A percentile compares a stretch with the other conserved stretches of the same genome.
These are phyloP conservation scores for Aphidius gifuensis DNA, from an alignment of 1,140 invertebrate species.

Conservation along the genomic window DNA sequence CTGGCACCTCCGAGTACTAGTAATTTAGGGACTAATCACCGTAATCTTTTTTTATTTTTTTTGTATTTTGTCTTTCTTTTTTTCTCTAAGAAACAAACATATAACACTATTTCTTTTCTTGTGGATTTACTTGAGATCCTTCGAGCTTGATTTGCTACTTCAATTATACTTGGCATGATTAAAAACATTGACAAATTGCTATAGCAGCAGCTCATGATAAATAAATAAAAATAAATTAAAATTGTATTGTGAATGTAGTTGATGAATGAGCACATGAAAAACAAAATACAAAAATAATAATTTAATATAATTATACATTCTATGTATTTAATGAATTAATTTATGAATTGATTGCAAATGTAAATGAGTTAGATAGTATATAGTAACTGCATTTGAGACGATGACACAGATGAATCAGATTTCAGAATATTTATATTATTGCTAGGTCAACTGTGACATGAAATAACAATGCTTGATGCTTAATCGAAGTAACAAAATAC, in stretches of 20 bases:
- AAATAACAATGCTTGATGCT: too few relatives aligned
- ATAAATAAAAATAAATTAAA: too few relatives aligned
- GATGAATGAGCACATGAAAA: background rate
- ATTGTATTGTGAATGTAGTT: background rate
- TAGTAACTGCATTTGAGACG: too few relatives aligned
- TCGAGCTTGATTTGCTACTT: conserved; percentile 24
- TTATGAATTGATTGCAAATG: too few relatives aligned
- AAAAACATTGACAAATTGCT: conserved; percentile 12
- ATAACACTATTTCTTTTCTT: conserved; percentile 4
- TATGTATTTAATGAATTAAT: too few relatives aligned
- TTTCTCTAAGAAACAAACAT: background rate
- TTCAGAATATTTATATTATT: background rate
- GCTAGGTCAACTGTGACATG: background rate
- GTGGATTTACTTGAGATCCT: conserved; percentile 13
- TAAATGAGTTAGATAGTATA: too few relatives aligned
- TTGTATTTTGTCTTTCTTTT: conserved; percentile 2
- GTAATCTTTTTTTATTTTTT: conserved; percentile 21
- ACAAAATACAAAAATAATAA: too few relatives aligned
- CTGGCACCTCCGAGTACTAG: conserved; percentile 27
- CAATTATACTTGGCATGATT: conserved; percentile 22
- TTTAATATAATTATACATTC: too few relatives aligned
- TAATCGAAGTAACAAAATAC: too few relatives aligned
- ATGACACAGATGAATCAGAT: too few relatives aligned
- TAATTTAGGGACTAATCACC: conserved; percentile 27
- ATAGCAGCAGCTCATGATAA: background rate